Conservation (phyloP, 2,113 vertebrate species). For the Hiodon alosoides region DNA sequence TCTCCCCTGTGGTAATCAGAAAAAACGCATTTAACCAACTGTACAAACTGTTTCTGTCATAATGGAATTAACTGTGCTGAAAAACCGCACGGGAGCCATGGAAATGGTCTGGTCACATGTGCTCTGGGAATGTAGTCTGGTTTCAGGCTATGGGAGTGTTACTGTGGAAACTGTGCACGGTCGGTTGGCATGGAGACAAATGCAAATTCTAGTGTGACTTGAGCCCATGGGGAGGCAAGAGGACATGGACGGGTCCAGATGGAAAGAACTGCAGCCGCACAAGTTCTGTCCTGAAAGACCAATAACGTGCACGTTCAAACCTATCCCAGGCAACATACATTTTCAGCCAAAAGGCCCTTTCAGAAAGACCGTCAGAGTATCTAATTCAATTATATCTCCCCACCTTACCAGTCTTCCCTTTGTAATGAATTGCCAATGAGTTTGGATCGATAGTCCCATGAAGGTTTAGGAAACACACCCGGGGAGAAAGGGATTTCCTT, state of each 20-base stretch:
- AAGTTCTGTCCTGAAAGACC: slow-evolving; percentile 65
- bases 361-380: not conserved
- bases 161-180: slow-evolving; percentile 99
- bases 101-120: slow-evolving; percentile 24
- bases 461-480: not conserved
- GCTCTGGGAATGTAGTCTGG: slow-evolving; percentile 72
- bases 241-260: slow-evolving; percentile 90
- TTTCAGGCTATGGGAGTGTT: slow-evolving; percentile 97
- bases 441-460: slow-evolving; percentile 6
- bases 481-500: slow-evolving; percentile 14
- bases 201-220: slow-evolving; percentile 98
- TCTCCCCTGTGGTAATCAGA: not conserved
- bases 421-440: not conserved
- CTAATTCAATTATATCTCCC: slow-evolving; percentile 17
- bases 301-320: slow-evolving; percentile 18
- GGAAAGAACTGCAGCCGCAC: slow-evolving; percentile 95
- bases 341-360: not conserved
- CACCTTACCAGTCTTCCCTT: not conserved
- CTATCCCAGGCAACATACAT: not conserved
- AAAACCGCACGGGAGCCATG: not conserved
- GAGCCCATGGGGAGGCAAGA: slow-evolving; percentile 96
- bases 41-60: not conserved
- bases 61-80: slow-evolving; percentile 7
- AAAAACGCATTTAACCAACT: not conserved
- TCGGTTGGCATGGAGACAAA: slow-evolving; percentile 99